Evolutionary conservation across 1,140 invertebrate genomes (phyloP).

Genomic region (Campoletis sonorensis): DNA sequence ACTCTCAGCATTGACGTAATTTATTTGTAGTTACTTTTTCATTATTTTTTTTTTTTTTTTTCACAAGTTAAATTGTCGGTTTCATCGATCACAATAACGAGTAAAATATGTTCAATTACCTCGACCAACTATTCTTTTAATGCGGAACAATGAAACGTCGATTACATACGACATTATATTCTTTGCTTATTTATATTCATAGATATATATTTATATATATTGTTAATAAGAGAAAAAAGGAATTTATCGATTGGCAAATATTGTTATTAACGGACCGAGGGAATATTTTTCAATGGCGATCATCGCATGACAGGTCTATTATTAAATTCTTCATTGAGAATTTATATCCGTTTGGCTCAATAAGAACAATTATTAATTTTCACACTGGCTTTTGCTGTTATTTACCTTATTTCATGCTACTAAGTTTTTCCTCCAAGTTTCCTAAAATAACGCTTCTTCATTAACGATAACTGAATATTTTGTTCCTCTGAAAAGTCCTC

Average conservation of each 20-base stretch:
- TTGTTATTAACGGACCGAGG: neutral
- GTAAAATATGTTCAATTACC: constrained; percentile 15
- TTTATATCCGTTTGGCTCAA: constrained; percentile 35
- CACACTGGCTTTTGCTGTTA: neutral
- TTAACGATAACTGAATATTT: too few relatives aligned
- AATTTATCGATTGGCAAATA: constrained; percentile 25
- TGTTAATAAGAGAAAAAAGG: constrained; percentile 3
- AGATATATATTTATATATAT: neutral
- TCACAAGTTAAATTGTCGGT: neutral
- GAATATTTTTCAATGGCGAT: constrained; percentile 37
- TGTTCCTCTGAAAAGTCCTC: too few relatives aligned
- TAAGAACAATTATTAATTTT: neutral
- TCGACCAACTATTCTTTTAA: constrained; percentile 26
- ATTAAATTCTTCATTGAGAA: constrained; percentile 39
- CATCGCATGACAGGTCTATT: constrained; percentile 24
- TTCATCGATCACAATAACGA: constrained; percentile 12
- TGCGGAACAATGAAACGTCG: constrained; percentile 31
- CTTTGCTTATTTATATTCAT: neutral
- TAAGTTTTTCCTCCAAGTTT: too few relatives aligned
- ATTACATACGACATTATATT: neutral
- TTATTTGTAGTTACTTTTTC: neutral
- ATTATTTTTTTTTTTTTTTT: neutral
- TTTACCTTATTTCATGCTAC: too few relatives aligned
- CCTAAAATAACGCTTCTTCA: neutral
- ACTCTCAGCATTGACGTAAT: constrained; percentile 20